Percentiles rank a stretch among this genome's conserved stretches.
Evolutionary conservation across 2,797 vertebrate species (phyloP).

Genomic region (Limosa lapponica): DNA sequence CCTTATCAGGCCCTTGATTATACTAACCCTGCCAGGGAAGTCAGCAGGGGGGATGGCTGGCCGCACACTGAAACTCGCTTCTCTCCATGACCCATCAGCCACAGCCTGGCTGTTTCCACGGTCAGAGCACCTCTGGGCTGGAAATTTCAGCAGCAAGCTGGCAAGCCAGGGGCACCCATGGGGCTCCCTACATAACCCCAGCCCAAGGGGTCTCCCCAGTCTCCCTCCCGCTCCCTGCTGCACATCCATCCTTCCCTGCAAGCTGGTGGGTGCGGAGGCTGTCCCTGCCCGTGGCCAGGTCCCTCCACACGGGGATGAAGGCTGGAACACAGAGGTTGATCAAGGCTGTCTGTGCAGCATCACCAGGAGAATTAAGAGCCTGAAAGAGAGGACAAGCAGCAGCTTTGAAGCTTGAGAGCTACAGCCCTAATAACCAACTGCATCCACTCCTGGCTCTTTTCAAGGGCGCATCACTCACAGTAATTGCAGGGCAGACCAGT

Average conservation of each 20-base stretch:
- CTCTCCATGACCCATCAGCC: rapidly evolving
- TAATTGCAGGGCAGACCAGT: not conserved
- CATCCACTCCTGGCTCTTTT: not conserved
- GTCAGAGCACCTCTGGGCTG: not conserved
- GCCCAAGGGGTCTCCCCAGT: rapidly evolving
- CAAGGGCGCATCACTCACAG: not conserved
- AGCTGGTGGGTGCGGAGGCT: too few relatives aligned
- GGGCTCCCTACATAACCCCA: not conserved
- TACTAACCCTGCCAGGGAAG: not conserved
- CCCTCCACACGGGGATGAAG: rapidly evolving
- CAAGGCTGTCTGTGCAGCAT: not conserved
- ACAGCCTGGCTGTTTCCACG: not conserved
- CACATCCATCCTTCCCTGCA: rapidly evolving
- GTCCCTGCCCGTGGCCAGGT: not conserved
- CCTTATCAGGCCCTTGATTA: not conserved
- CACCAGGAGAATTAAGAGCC: not conserved
- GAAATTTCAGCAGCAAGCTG: not conserved
- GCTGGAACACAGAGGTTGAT: not conserved
- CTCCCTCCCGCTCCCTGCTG: not conserved
- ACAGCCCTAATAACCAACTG: not conserved
- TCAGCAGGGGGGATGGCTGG: not conserved
- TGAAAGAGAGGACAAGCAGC: not conserved
- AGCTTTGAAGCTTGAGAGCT: not conserved
- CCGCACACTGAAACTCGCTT: not conserved
- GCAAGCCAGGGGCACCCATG: not conserved